These are phyloP conservation scores for Microchirus variegatus DNA, from an alignment of 2,797 vertebrate genomes.

Conservation along the genomic window DNA sequence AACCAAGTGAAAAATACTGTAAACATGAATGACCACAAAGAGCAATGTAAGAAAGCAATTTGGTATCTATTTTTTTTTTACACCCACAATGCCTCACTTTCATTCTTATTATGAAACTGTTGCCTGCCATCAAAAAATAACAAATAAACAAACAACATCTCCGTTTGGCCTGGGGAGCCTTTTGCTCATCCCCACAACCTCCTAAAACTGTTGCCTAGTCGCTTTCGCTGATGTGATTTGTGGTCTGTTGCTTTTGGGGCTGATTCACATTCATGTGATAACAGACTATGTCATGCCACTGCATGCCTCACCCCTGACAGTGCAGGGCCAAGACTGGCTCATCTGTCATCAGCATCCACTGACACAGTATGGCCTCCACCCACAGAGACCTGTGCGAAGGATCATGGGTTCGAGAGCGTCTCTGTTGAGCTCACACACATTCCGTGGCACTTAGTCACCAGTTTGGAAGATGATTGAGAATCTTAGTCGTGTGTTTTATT, in stretches of 20 bases:
- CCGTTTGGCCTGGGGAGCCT: constrained; percentile 45
- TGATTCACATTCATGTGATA: constrained; percentile 69
- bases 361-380: constrained; percentile 51
- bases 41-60: background rate
- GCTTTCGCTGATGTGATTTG: constrained; percentile 50
- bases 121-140: constrained; percentile 13
- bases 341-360: constrained; percentile 61
- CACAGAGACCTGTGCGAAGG: constrained; percentile 50
- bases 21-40: background rate
- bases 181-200: constrained; percentile 49
- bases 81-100: constrained; percentile 14
- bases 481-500: constrained; percentile 25
- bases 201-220: constrained; percentile 58
- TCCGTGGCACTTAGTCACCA: constrained; percentile 54
- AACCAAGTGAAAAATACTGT: no score
- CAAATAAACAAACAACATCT: constrained; percentile 31
- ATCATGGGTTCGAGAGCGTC: constrained; percentile 26
- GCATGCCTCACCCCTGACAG: constrained; percentile 57
- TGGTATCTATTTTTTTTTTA: constrained; percentile 14
- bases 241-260: constrained; percentile 52
- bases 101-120: constrained; percentile 27
- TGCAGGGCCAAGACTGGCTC: constrained; percentile 22
- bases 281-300: constrained; percentile 55
- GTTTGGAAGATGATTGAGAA: constrained; percentile 17
- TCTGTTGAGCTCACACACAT: constrained; percentile 58